Evolutionary conservation across 2,113 vertebrate species (phyloP).

Genomic region (Gadus chalcogrammus): DNA sequence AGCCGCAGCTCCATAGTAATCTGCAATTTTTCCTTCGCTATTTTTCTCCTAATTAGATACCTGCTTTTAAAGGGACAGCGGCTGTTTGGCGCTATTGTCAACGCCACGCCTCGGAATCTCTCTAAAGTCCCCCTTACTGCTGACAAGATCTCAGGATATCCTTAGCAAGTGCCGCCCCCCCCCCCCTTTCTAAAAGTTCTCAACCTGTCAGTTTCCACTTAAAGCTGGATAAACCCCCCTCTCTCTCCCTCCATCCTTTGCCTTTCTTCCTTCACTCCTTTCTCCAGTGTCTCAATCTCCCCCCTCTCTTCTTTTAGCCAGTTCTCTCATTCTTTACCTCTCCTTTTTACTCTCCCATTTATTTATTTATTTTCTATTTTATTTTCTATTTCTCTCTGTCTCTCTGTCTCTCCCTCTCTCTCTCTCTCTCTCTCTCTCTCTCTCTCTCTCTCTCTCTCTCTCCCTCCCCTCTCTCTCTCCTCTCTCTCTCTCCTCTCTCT

Average conservation of each 20-base stretch:
- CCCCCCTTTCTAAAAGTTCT: slow-evolving; percentile 71
- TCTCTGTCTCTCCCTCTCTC: slow-evolving; percentile 18
- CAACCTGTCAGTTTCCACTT: slow-evolving; percentile 65
- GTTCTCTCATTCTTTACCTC: too few species aligned
- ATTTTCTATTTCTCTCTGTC: slow-evolving; percentile 3
- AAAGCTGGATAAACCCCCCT: slow-evolving; percentile 59
- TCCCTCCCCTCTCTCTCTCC: too few species aligned
- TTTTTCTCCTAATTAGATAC: slow-evolving; percentile 67
- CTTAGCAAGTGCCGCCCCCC: slow-evolving; percentile 45
- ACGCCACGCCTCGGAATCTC: slow-evolving; percentile 60
- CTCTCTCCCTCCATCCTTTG: not conserved
- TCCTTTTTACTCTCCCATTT: too few species aligned
- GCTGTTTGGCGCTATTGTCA: slow-evolving; percentile 57
- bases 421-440: slow-evolving; percentile 44
- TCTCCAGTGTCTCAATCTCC: slow-evolving; percentile 31
- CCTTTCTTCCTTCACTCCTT: slow-evolving; percentile 58
- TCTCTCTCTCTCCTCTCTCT: slow-evolving; percentile 23
- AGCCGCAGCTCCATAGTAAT: slow-evolving; percentile 86
- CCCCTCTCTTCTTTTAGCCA: not conserved
- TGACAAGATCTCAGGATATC: slow-evolving; percentile 69
- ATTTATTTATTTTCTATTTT: not conserved
- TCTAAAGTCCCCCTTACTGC: slow-evolving; percentile 66
- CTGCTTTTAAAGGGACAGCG: slow-evolving; percentile 74
- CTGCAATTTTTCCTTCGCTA: slow-evolving; percentile 57
- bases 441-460: slow-evolving; percentile 9